Percentiles rank a stretch among this genome's conserved stretches.
phyloP scores from a whole-genome alignment of 2,797 vertebrate genomes.

The Tangara arthus region DNA sequence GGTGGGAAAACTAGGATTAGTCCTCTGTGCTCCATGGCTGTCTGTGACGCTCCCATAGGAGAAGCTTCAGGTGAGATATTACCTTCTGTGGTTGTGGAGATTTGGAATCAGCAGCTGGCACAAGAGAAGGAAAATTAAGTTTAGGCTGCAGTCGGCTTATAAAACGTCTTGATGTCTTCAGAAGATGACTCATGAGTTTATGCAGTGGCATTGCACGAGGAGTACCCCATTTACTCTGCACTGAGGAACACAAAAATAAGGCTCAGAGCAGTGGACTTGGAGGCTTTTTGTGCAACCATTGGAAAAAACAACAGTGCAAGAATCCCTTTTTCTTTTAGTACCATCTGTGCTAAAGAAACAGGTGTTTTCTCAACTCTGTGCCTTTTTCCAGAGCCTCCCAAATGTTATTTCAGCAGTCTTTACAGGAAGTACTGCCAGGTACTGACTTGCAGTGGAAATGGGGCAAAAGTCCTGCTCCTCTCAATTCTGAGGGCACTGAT shows the following conservation, averaged over 20 bases:
- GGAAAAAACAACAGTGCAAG: background rate
- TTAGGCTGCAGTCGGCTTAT: background rate
- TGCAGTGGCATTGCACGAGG: background rate
- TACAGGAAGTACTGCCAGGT: background rate
- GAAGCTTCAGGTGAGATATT: background rate
- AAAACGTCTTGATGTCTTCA: background rate
- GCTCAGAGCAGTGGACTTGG: background rate
- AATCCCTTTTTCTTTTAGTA: background rate
- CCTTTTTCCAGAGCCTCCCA: background rate
- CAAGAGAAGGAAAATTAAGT: background rate
- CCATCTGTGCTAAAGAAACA: background rate
- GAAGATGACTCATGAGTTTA: rapidly evolving
- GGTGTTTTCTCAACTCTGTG: background rate
- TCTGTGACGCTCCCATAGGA: rapidly evolving
- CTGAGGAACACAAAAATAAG: background rate
- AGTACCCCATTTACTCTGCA: rapidly evolving
- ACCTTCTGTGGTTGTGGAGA: background rate
- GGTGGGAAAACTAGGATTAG: background rate
- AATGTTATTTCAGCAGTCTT: background rate
- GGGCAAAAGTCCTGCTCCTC: background rate
- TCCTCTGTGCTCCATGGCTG: background rate
- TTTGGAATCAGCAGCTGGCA: background rate
- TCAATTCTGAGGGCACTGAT: background rate
- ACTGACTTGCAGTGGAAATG: rapidly evolving
- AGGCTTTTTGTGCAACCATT: background rate